Evolutionary conservation across 2,113 vertebrate genomes (phyloP).

Genomic region (Hydrolagus affinis): DNA sequence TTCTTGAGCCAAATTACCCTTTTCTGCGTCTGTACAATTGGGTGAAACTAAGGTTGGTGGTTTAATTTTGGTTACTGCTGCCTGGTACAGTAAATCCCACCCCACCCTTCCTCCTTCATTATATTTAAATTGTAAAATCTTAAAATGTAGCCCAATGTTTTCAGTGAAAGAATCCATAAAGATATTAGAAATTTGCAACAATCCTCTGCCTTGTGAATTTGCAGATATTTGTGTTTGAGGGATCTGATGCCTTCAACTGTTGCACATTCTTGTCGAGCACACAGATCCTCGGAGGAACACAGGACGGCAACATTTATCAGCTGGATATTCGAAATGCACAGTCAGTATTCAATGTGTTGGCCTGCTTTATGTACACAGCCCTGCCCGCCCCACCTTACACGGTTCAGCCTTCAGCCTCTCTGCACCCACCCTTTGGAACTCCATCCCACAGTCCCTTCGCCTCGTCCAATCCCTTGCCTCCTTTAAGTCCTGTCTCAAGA

Average conservation of each 20-base stretch:
- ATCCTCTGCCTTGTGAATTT: conserved; percentile 25
- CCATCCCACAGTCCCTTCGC: too few relatives aligned
- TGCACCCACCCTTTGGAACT: too few relatives aligned
- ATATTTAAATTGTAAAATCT: neutral
- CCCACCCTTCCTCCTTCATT: too few relatives aligned
- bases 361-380: too few relatives aligned
- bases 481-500: too few relatives aligned
- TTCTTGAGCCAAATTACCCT: too few relatives aligned
- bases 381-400: too few relatives aligned
- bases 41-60: neutral
- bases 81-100: neutral
- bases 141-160: neutral
- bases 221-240: conserved; percentile 59
- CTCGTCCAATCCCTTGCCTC: too few relatives aligned
- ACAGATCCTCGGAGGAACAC: conserved; percentile 58
- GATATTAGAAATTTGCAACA: neutral
- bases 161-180: neutral
- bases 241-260: conserved; percentile 66
- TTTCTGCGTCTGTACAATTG: neutral
- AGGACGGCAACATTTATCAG: conserved; percentile 66
- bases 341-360: conserved; percentile 44
- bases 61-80: neutral
- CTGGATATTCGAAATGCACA: conserved; percentile 59
- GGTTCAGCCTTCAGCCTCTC: too few relatives aligned
- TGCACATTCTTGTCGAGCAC: conserved; percentile 61